phyloP scores from a whole-genome alignment of 1,140 invertebrate species.

The Bombus fervidus region DNA sequence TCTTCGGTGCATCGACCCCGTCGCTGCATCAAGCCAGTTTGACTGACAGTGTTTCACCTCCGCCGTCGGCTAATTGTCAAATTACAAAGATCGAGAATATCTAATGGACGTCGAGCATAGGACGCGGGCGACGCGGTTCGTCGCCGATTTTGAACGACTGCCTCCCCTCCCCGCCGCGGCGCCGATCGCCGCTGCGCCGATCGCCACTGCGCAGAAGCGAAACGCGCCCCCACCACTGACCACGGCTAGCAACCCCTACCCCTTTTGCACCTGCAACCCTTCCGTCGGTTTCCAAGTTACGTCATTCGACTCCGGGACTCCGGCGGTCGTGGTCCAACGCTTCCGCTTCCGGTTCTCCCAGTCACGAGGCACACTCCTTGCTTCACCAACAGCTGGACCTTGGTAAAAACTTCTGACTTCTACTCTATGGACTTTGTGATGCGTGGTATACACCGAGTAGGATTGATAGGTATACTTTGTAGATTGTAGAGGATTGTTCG shows the following conservation, averaged over 20 bases:
- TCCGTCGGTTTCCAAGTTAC: slow-evolving; percentile 57
- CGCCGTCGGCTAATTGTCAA: slow-evolving; percentile 73
- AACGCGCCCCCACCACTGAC: slow-evolving; percentile 54
- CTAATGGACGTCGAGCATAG: slow-evolving; percentile 61
- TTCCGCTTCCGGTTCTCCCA: slow-evolving; percentile 70
- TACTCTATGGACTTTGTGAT: background rate
- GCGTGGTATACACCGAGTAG: background rate
- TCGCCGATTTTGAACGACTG: slow-evolving; percentile 36
- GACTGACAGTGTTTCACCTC: slow-evolving; percentile 69
- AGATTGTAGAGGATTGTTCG: too few species aligned
- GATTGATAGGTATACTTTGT: background rate
- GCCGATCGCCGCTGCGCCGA: background rate
- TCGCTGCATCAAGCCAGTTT: slow-evolving; percentile 62
- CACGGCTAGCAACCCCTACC: slow-evolving; percentile 60
- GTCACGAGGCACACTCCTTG: slow-evolving; percentile 40
- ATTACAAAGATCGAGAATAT: slow-evolving; percentile 71
- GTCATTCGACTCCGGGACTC: slow-evolving; percentile 77
- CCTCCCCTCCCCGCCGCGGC: background rate
- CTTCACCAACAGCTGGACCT: slow-evolving; percentile 14
- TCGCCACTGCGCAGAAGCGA: slow-evolving; percentile 69
- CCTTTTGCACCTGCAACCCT: slow-evolving; percentile 68
- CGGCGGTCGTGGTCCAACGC: slow-evolving; percentile 60
- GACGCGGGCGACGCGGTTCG: slow-evolving; percentile 33
- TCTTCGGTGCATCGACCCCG: slow-evolving; percentile 50
- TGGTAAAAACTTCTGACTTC: slow-evolving; percentile 11